These are phyloP conservation scores for Seriola rivoliana DNA, from an alignment of 2,113 vertebrate species.

Conservation along the genomic window DNA sequence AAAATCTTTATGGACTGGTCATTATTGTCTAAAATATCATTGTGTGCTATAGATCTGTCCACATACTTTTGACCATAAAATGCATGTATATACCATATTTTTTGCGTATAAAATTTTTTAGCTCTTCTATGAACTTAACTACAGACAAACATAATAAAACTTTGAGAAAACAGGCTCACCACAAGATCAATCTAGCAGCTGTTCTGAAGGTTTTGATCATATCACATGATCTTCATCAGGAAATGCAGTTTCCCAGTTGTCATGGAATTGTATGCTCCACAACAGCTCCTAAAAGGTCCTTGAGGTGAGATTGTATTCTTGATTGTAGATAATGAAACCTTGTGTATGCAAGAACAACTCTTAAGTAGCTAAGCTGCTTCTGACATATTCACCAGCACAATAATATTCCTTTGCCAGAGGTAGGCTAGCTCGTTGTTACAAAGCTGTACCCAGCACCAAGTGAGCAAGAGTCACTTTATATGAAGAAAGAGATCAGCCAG, in stretches of 20 bases:
- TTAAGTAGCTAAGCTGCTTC: not conserved
- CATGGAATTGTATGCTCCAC: not conserved
- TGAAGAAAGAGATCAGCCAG: not conserved
- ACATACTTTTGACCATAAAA: no score
- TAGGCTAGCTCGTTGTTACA: not conserved
- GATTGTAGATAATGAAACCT: not conserved
- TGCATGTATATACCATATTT: no score
- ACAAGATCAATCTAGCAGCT: no score
- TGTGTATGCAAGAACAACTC: not conserved
- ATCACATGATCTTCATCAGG: not conserved
- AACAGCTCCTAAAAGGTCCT: not conserved
- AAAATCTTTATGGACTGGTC: not conserved
- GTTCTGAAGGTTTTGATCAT: not conserved
- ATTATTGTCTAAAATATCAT: no score
- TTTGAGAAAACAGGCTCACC: not conserved
- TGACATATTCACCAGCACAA: not conserved
- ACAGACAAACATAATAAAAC: not conserved
- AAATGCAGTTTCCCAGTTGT: not conserved
- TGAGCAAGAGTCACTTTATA: not conserved
- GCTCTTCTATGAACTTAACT: not conserved
- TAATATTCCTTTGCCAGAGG: not conserved
- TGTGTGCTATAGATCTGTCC: no score
- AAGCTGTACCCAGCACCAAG: not conserved
- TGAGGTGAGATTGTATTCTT: not conserved
- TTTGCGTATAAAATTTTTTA: no score